These are phyloP conservation scores for Drosophila emarginata DNA, from an alignment of 2,888 invertebrate species.

Conservation along the genomic window DNA sequence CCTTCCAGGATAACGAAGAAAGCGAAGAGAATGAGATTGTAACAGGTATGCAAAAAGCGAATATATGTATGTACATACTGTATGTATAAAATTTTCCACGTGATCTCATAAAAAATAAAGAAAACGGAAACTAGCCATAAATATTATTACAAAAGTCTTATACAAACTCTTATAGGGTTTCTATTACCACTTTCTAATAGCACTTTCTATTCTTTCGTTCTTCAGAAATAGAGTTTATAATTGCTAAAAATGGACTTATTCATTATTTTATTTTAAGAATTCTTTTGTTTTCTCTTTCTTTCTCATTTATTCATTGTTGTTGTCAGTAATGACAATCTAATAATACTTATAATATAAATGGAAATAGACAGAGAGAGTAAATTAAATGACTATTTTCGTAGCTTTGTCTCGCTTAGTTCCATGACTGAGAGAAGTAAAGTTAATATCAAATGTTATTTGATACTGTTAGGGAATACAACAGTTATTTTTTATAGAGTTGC, in stretches of 20 bases:
- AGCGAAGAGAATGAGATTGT: constrained; percentile 94
- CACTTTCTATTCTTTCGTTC: no score
- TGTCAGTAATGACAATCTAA: no score
- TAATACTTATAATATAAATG: no score
- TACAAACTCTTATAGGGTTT: neutral
- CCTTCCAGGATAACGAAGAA: constrained; percentile 94
- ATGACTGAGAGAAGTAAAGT: neutral
- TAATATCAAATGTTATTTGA: no score
- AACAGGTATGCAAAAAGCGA: constrained; percentile 88
- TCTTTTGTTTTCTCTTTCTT: neutral
- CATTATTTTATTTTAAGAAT: neutral
- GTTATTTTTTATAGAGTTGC: no score
- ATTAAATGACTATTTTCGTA: neutral
- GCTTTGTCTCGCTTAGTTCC: neutral
- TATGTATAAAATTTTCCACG: neutral
- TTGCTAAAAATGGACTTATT: no score
- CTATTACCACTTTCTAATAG: no score
- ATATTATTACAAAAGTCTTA: neutral
- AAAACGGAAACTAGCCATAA: neutral
- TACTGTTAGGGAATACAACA: no score
- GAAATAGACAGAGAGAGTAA: neutral
- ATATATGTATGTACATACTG: neutral
- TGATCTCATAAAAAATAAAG: neutral
- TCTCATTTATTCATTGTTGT: neutral
- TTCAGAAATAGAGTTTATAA: no score